Percentiles rank a stretch among this genome's conserved stretches.
phyloP scores from a whole-genome alignment of 2,888 invertebrate genomes.

The Caenorhabditis sulstoni region DNA sequence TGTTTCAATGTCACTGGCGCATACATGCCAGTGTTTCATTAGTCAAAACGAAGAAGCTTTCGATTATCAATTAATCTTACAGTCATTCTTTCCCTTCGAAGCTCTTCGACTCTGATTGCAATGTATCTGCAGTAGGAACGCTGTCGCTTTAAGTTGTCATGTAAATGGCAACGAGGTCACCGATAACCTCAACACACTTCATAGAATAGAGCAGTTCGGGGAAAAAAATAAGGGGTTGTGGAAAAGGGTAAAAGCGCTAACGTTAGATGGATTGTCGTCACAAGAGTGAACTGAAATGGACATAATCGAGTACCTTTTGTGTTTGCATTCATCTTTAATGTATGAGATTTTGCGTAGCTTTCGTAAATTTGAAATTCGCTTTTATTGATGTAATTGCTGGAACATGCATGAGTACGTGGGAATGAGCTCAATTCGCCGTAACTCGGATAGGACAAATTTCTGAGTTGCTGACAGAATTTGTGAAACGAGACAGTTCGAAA shows the following conservation, averaged over 20 bases:
- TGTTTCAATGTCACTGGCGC: too few species aligned
- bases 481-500: background rate
- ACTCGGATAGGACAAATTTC: background rate
- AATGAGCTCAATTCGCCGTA: slow-evolving; percentile 4
- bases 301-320: slow-evolving; percentile 60
- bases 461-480: background rate
- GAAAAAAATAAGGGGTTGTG: slow-evolving; percentile 17
- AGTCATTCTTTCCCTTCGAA: too few species aligned
- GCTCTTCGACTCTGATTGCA: too few species aligned
- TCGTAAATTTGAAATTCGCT: slow-evolving; percentile 7
- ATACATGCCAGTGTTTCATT: too few species aligned
- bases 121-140: too few species aligned
- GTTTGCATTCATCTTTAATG: slow-evolving; percentile 59
- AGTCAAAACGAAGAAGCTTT: too few species aligned
- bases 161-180: too few species aligned
- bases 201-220: slow-evolving; percentile 24
- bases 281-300: slow-evolving; percentile 58
- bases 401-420: background rate
- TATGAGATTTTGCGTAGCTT: slow-evolving; percentile 51
- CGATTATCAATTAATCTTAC: too few species aligned
- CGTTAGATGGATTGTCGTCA: slow-evolving; percentile 49
- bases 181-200: background rate
- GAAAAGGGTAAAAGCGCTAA: slow-evolving; percentile 1
- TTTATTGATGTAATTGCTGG: slow-evolving; percentile 49
- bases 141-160: too few species aligned